phyloP scores from a whole-genome alignment of 2,113 vertebrate species.

The Mystacornis crossleyi region DNA sequence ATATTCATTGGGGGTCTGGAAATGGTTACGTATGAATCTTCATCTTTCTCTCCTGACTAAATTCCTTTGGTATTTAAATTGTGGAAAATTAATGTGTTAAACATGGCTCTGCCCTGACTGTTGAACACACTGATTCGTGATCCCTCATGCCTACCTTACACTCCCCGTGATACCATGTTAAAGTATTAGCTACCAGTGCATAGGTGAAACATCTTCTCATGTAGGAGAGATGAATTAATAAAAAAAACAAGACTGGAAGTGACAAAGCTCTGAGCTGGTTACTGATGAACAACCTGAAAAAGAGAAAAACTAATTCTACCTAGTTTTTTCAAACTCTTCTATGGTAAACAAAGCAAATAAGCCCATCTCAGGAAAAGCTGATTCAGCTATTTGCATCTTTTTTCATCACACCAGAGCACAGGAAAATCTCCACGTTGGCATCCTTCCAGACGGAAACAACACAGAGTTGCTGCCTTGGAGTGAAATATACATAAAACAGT shows the following conservation, averaged over 20 bases:
- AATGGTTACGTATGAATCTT: background rate
- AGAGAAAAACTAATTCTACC: background rate
- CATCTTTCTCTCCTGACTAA: background rate
- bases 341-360: background rate
- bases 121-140: background rate
- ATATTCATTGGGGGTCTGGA: background rate
- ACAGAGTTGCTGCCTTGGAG: background rate
- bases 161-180: fast-evolving
- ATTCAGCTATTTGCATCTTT: background rate
- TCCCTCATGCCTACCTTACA: background rate
- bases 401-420: background rate
- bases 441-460: background rate
- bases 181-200: background rate
- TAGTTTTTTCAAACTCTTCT: background rate
- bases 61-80: background rate
- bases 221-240: background rate
- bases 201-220: background rate
- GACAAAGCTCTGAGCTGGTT: background rate
- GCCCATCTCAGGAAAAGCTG: background rate
- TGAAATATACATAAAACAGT: background rate
- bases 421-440: background rate
- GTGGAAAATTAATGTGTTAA: background rate
- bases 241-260: background rate
- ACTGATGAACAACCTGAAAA: background rate
- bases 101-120: background rate